These are phyloP conservation scores for Rutilus rutilus DNA, from an alignment of 2,113 vertebrate genomes.

Conservation along the genomic window DNA sequence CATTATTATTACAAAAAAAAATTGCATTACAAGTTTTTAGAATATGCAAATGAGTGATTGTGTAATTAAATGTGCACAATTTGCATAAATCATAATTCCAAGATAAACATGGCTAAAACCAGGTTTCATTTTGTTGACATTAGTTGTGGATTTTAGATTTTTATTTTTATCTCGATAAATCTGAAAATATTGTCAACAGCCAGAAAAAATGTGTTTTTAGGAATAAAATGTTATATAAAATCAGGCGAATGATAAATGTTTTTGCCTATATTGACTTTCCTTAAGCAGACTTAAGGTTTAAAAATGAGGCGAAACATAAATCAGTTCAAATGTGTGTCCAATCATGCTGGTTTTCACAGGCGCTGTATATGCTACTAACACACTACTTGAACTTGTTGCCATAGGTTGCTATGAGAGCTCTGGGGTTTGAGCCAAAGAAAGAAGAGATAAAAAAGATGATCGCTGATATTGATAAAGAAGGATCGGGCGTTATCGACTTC, in stretches of 20 bases:
- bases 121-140: no score
- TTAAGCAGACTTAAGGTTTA: neutral
- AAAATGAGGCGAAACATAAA: neutral
- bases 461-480: constrained; percentile 86
- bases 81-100: no score
- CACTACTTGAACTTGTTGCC: constrained; percentile 22
- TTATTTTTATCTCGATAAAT: no score
- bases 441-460: constrained; percentile 93
- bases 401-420: constrained; percentile 90
- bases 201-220: neutral
- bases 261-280: neutral
- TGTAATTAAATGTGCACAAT: no score
- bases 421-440: constrained; percentile 95
- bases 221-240: neutral
- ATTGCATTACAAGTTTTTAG: no score
- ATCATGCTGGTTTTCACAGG: neutral
- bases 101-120: no score
- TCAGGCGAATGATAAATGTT: neutral
- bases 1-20: no score
- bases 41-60: no score
- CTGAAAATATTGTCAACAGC: no score
- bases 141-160: no score
- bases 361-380: neutral
- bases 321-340: neutral
- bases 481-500: constrained; percentile 84